Evolutionary conservation across 2,797 vertebrate species (phyloP), one percentile per base, ranked within the genome.

Genomic region (Rhinoraja longicauda): DNA sequence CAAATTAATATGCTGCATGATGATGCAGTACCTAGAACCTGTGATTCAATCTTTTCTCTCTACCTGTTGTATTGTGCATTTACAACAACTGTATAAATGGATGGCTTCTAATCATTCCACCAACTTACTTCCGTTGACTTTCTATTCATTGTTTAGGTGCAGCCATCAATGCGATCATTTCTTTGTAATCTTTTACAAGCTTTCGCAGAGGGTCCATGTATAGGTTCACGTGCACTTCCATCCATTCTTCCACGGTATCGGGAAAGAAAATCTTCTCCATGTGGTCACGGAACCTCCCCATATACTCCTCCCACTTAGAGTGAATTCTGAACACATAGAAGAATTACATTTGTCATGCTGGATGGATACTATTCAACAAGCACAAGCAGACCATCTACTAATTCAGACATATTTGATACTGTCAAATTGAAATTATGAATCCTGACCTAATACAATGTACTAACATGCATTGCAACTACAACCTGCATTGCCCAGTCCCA

Each of bases 171-270:
- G 94, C 93, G 77, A 95, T 93, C 93, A 97, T 95, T 77, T 95
- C 95, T 24, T 93, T 94, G 93, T 95, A 95, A 75, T 97, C 97
- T n/a, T 92, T 93, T 39, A 95, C 94, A 93, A 97, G 93, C 32
- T 93, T 90, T n/a, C 96, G 93, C 93, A 97, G 94, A 29, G 93
- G 94, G 93, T 97, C 95, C 95, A 97, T 94, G 94, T 96, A 93
- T 8, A 94, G 94, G 77, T 95, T 96, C 72, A 97, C 84, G 0
- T 97, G 96, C 93, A 97, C 96, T 72, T 97, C 97, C 95, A 97
- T 94, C 97, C 97, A 97, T 90, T 97, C 97, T 93, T 97, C 96
- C 94, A 97, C 95, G 0, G 95, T 95, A 94, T 97, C 96, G 0
- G 96, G 94, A 94, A 96, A 97, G 94, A 95, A 97, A 81, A 97